Evolutionary conservation across 1,140 invertebrate genomes (phyloP).

Genomic region (Anthonomus grandis): DNA sequence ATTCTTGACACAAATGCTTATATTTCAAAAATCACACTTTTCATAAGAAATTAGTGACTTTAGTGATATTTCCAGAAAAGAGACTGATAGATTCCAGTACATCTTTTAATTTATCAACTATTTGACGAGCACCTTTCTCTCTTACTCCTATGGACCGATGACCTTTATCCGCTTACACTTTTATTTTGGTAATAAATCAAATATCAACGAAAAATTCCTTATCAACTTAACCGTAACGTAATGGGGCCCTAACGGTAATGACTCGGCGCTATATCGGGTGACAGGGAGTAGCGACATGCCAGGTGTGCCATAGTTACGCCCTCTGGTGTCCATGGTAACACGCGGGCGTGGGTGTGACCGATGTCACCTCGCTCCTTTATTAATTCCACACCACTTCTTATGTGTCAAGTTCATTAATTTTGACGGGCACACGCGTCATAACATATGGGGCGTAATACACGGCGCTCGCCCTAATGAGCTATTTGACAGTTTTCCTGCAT

Average conservation of each 20-base stretch:
- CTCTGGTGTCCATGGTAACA: conserved; percentile 41
- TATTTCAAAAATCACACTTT: no score
- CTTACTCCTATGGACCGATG: no score
- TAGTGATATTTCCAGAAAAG: no score
- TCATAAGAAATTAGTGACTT: no score
- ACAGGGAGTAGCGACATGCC: conserved; percentile 39
- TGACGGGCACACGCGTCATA: conserved; percentile 45
- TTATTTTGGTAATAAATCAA: neutral
- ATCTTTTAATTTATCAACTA: no score
- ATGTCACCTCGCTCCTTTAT: conserved; percentile 39
- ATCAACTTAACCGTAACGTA: conserved; percentile 14
- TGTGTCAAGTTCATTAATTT: conserved; percentile 47
- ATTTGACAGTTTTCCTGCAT: conserved; percentile 5
- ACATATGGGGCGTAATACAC: conserved; percentile 39
- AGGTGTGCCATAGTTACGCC: conserved; percentile 40
- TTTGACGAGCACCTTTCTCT: no score
- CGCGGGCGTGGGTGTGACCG: conserved; percentile 38
- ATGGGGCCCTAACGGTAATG: no score
- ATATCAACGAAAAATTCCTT: conserved; percentile 11
- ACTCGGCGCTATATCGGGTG: conserved; percentile 10
- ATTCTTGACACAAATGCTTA: no score
- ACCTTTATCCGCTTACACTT: no score
- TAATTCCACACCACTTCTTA: conserved; percentile 38
- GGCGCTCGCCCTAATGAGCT: conserved; percentile 10
- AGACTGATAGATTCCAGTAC: no score